Base-by-base conservation (phyloP, 2,797 vertebrate genomes). In the Tapera naevia region DNA sequence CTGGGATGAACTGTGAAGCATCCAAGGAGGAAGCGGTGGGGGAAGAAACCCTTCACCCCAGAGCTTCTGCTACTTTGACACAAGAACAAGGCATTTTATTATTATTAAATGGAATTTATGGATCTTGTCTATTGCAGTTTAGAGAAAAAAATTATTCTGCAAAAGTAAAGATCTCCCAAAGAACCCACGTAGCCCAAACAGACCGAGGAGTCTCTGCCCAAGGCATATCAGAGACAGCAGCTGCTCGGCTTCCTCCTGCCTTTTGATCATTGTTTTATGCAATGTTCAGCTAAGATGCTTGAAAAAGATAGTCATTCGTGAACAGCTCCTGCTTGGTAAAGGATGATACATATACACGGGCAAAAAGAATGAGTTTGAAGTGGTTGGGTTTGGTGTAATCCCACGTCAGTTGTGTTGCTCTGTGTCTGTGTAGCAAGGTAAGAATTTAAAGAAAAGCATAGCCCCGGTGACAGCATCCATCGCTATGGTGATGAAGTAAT, bases 311-410 rank as follows among this genome's bases (percentile, higher is more conserved):
- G 72, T 66, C 65, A 80, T n/a, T 75, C 13, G 28, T 5, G 4
- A 89, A 39, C 1, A 66, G 61, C 69, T 94, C 79, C 82, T 66
- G 85, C 92, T 91, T 84, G 18, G 3, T 80, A 66, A 69, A 65
- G 79, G 66, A n/a, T 67, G 78, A 79, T 79, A 54, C 30, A 32
- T 5, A 43, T 15, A 79, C 7, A 80, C 46, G 32, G 80, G 78
- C 60, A 72, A 91, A 96, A 97, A 91, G 61, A 91, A 95, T 91
- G 41, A 89, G 50, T 75, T 82, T 11, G 79, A 86, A 95, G 85
- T 87, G 69, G 65, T 65, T 80, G 70, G 80, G 51, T 56, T 72
- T 80, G 89, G 90, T 13, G 43, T 33, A 93, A 91, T 48, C 93
- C 81, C 91, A 76, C 41, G 4, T 92, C 86, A 87, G 67, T 12